Conservation (phyloP, 2,888 invertebrate species). For the Dryomyza anilis region DNA sequence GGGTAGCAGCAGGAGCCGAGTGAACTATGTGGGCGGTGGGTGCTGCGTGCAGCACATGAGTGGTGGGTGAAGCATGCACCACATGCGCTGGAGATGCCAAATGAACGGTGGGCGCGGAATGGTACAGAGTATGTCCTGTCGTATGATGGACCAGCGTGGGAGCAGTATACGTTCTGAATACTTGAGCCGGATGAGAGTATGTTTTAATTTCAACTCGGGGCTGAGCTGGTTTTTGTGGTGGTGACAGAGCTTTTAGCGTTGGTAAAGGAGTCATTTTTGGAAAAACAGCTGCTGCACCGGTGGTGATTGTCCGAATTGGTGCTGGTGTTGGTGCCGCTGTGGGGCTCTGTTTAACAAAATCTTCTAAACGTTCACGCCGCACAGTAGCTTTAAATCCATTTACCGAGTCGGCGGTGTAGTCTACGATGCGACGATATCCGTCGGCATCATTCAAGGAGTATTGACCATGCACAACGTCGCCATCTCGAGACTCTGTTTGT, state of each 20-base stretch:
- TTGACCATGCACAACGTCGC: slow-evolving; percentile 64
- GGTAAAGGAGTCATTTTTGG: slow-evolving; percentile 26
- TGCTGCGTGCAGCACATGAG: slow-evolving; percentile 32
- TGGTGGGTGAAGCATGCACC: slow-evolving; percentile 34
- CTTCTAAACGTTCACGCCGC: slow-evolving; percentile 60
- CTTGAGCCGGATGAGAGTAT: slow-evolving; percentile 34
- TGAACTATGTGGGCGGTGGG: slow-evolving; percentile 31
- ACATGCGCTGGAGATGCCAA: slow-evolving; percentile 31
- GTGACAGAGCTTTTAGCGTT: background rate
- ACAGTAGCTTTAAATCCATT: slow-evolving; percentile 65
- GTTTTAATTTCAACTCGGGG: slow-evolving; percentile 29
- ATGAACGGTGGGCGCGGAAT: slow-evolving; percentile 36
- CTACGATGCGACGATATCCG: slow-evolving; percentile 64
- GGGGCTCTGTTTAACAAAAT: slow-evolving; percentile 26
- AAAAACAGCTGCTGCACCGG: background rate
- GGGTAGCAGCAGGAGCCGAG: slow-evolving; percentile 35
- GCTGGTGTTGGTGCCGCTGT: slow-evolving; percentile 24
- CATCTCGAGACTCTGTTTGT: slow-evolving; percentile 63
- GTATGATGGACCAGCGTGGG: slow-evolving; percentile 48
- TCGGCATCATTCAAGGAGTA: slow-evolving; percentile 65
- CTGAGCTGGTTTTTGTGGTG: slow-evolving; percentile 1
- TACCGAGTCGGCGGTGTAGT: slow-evolving; percentile 63
- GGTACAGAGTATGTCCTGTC: slow-evolving; percentile 34
- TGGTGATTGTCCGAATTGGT: background rate
- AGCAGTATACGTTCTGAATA: slow-evolving; percentile 39